Conservation (phyloP, 2,888 invertebrate genomes). For the Nesidiocoris tenuis region DNA sequence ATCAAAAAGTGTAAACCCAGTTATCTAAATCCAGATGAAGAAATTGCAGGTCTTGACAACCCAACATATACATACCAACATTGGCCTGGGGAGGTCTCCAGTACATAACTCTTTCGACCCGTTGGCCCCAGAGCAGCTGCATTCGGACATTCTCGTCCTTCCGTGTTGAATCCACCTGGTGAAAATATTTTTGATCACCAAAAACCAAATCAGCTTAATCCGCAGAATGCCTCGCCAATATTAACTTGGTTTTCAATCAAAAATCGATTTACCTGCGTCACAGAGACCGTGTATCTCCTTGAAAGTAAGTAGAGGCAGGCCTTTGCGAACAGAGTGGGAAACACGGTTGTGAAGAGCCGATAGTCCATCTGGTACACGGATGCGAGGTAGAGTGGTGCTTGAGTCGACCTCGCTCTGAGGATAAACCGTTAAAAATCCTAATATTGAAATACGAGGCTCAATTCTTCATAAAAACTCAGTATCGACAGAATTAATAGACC, state of each 20-base stretch:
- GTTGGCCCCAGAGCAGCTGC: conserved; percentile 64
- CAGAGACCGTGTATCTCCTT: conserved; percentile 65
- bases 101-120: conserved; percentile 64
- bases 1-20: too few relatives aligned
- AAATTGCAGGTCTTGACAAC: too few relatives aligned
- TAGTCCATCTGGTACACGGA: conserved; percentile 59
- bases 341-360: conserved; percentile 63
- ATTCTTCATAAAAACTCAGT: too few relatives aligned
- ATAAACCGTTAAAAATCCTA: too few relatives aligned
- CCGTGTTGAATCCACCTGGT: conserved; percentile 52
- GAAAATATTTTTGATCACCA: too few relatives aligned
- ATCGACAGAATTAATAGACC: too few relatives aligned
- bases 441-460: too few relatives aligned
- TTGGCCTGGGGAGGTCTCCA: conserved; percentile 77
- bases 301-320: conserved; percentile 66
- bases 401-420: conserved; percentile 53
- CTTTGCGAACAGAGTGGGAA: conserved; percentile 62
- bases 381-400: conserved; percentile 60
- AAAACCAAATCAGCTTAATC: not conserved
- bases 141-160: conserved; percentile 50
- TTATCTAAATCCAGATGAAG: too few relatives aligned
- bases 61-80: conserved; percentile 68
- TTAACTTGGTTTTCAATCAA: not conserved
- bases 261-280: conserved; percentile 61
- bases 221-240: not conserved